Percentiles rank a stretch among this genome's conserved stretches.
Evolutionary conservation across 2,113 vertebrate species (phyloP).

Genomic region (Actenoides lindsayi): DNA sequence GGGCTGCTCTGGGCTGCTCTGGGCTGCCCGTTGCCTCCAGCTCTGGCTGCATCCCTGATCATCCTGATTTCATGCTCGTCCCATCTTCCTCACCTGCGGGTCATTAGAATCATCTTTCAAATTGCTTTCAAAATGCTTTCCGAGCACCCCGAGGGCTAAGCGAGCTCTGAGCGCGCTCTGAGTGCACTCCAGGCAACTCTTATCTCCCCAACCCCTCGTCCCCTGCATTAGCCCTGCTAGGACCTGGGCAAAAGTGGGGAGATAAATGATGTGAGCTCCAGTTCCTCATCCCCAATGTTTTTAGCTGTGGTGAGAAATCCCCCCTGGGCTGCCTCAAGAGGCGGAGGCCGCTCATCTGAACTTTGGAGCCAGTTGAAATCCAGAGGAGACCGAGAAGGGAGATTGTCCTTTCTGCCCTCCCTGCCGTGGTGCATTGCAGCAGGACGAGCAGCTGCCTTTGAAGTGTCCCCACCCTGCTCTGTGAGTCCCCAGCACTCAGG

Average conservation of each 20-base stretch:
- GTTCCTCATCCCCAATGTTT: accelerated
- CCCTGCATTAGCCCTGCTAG: neutral
- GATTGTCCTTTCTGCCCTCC: neutral
- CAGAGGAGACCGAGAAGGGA: neutral
- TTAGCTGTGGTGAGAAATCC: neutral
- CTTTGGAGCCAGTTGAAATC: accelerated
- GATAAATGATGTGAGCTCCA: accelerated
- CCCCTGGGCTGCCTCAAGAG: accelerated
- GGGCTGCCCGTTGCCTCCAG: neutral
- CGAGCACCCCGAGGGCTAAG: accelerated
- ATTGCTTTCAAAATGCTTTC: neutral
- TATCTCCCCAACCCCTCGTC: accelerated
- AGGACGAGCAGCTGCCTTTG: neutral
- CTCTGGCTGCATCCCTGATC: accelerated
- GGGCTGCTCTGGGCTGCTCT: neutral
- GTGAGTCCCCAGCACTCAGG: accelerated
- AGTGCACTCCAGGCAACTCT: accelerated
- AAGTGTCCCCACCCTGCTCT: neutral
- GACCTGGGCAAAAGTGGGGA: neutral
- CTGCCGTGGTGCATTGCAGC: accelerated
- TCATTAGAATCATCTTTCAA: neutral
- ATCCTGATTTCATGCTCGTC: accelerated
- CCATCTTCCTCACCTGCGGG: neutral
- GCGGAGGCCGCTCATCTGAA: accelerated
- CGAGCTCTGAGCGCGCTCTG: accelerated